Percentiles rank a stretch among this genome's conserved stretches.
Evolutionary conservation across 2,113 vertebrate genomes (phyloP).

Genomic region (Apus apus): DNA sequence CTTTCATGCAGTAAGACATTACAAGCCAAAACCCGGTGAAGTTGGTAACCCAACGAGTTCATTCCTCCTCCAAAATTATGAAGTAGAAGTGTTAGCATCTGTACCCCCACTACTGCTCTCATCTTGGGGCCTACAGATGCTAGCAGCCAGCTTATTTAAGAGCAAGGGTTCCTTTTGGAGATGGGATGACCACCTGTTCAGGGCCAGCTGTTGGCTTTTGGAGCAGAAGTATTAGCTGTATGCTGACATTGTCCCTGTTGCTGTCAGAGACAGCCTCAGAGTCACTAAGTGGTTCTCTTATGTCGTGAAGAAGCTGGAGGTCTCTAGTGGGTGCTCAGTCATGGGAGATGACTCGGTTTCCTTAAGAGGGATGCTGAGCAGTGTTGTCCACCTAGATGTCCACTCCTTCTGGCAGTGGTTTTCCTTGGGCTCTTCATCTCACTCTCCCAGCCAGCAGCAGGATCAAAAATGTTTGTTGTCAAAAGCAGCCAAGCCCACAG

Average conservation of each 20-base stretch:
- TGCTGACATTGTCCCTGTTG: accelerated
- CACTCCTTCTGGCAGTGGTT: neutral
- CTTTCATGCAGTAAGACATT: neutral
- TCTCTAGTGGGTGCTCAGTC: neutral
- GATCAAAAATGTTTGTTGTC: neutral
- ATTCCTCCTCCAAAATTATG: neutral
- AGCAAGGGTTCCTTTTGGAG: neutral
- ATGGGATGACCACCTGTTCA: neutral
- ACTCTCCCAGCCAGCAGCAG: neutral
- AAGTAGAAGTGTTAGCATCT: neutral
- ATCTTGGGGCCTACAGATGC: neutral
- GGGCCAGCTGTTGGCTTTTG: neutral
- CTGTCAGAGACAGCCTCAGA: neutral
- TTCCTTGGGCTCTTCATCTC: neutral
- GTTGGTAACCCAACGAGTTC: neutral
- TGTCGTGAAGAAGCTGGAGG: neutral
- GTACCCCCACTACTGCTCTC: neutral
- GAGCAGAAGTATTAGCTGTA: neutral
- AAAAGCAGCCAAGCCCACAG: accelerated
- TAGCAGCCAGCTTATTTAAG: neutral
- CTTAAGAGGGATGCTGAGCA: neutral
- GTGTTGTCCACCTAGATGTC: neutral
- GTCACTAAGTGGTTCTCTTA: accelerated
- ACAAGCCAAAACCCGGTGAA: neutral
- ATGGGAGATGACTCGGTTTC: accelerated